Conservation (phyloP, 2,888 invertebrate genomes). For the Blastobasis lacticolella region DNA sequence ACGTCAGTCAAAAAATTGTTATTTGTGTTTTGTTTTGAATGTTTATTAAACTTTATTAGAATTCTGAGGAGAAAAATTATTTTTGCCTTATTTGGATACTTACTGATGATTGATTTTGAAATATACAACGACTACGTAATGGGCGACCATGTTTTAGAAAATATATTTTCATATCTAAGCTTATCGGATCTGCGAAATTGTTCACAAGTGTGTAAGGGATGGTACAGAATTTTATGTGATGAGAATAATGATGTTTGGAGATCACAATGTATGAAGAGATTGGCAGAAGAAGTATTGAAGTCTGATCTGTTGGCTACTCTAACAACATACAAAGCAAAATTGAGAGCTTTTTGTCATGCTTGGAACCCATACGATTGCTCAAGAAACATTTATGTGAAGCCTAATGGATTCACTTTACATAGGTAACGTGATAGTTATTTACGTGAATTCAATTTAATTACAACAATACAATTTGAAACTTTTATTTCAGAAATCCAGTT, state of each 20-base stretch:
- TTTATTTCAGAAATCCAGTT: constrained; percentile 87
- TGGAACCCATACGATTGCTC: constrained; percentile 99
- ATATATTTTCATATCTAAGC: constrained; percentile 92
- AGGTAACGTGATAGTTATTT: constrained; percentile 53
- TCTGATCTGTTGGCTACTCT: constrained; percentile 92
- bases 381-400: constrained; percentile 95
- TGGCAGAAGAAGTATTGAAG: constrained; percentile 89
- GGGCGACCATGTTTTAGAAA: constrained; percentile 87
- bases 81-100: too few relatives aligned
- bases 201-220: constrained; percentile 93
- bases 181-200: constrained; percentile 91
- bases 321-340: constrained; percentile 92
- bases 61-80: too few relatives aligned
- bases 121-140: constrained; percentile 67
- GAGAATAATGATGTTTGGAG: constrained; percentile 98
- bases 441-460: constrained; percentile 1
- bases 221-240: constrained; percentile 92
- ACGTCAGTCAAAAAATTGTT: too few relatives aligned
- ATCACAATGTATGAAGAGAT: constrained; percentile 87
- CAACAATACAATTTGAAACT: neutral
- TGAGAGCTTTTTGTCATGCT: constrained; percentile 93
- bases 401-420: constrained; percentile 97
- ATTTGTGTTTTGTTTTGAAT: too few relatives aligned
- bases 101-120: constrained; percentile 31
- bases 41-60: too few relatives aligned